Conservation (phyloP, 2,888 invertebrate genomes). For the Autographa gamma region DNA sequence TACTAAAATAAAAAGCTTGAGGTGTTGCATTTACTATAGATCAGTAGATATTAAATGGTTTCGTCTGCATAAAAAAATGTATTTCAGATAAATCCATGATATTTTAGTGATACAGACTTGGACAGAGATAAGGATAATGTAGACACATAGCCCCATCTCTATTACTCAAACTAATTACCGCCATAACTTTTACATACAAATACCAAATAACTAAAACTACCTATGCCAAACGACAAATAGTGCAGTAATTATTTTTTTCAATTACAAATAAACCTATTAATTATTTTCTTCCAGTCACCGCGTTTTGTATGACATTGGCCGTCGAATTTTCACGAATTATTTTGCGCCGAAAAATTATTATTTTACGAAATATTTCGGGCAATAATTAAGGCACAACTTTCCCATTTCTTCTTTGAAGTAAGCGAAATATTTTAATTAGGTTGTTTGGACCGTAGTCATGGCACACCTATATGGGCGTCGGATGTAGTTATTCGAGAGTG, state of each 20-base stretch:
- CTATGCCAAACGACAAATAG: slow-evolving; percentile 14
- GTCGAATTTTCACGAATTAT: slow-evolving; percentile 40
- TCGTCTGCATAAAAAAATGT: too few relatives aligned
- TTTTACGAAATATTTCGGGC: slow-evolving; percentile 43
- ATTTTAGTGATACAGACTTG: too few relatives aligned
- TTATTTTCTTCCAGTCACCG: slow-evolving; percentile 71
- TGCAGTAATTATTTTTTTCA: slow-evolving; percentile 45
- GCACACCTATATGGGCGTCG: slow-evolving; percentile 52
- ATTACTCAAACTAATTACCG: too few relatives aligned
- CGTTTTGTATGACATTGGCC: slow-evolving; percentile 45
- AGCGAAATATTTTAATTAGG: slow-evolving; percentile 87
- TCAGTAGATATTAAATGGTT: too few relatives aligned
- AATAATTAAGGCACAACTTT: slow-evolving; percentile 55
- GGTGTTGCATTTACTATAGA: too few relatives aligned
- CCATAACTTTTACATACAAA: background rate
- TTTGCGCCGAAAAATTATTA: slow-evolving; percentile 47
- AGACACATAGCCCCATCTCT: too few relatives aligned
- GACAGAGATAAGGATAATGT: too few relatives aligned
- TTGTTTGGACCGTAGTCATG: slow-evolving; percentile 67
- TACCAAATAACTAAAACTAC: slow-evolving; percentile 12
- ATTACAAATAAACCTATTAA: slow-evolving; percentile 64
- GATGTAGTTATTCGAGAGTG: slow-evolving; percentile 44
- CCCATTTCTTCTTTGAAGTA: slow-evolving; percentile 68
- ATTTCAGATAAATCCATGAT: too few relatives aligned
- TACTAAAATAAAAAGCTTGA: too few relatives aligned